These are phyloP conservation scores for Stigmatopora nigra DNA, from an alignment of 2,113 vertebrate genomes.

Conservation along the genomic window DNA sequence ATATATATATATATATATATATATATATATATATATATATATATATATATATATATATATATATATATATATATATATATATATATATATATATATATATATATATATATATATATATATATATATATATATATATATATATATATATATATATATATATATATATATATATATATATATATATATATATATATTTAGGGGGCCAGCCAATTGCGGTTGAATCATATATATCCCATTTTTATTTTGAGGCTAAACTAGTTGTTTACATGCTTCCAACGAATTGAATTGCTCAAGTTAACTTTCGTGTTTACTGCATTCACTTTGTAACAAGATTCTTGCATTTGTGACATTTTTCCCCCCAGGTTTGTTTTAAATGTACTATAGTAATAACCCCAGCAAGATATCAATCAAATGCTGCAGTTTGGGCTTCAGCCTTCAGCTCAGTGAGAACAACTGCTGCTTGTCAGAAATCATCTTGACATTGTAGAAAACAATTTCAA, in stretches of 20 bases:
- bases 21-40: too few relatives aligned
- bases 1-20: too few relatives aligned
- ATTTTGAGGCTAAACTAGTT: neutral
- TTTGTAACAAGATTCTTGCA: neutral
- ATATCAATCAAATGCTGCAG: constrained; percentile 1
- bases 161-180: too few relatives aligned
- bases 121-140: too few relatives aligned
- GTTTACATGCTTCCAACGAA: neutral
- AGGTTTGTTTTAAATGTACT: neutral
- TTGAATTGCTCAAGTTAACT: neutral
- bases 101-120: too few relatives aligned
- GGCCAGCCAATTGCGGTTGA: too few relatives aligned
- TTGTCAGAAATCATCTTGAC: constrained; percentile 63
- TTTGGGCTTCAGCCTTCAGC: constrained; percentile 41
- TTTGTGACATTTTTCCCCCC: neutral
- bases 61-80: too few relatives aligned
- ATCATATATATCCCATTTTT: neutral
- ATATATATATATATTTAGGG: too few relatives aligned
- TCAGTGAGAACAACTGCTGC: constrained; percentile 47
- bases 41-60: too few relatives aligned
- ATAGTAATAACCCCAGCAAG: neutral
- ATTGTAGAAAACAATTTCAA: constrained; percentile 63
- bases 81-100: too few relatives aligned
- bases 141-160: too few relatives aligned
- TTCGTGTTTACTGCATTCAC: neutral